phyloP scores from a whole-genome alignment of 2,113 vertebrate genomes.

The Patagioenas fasciata region DNA sequence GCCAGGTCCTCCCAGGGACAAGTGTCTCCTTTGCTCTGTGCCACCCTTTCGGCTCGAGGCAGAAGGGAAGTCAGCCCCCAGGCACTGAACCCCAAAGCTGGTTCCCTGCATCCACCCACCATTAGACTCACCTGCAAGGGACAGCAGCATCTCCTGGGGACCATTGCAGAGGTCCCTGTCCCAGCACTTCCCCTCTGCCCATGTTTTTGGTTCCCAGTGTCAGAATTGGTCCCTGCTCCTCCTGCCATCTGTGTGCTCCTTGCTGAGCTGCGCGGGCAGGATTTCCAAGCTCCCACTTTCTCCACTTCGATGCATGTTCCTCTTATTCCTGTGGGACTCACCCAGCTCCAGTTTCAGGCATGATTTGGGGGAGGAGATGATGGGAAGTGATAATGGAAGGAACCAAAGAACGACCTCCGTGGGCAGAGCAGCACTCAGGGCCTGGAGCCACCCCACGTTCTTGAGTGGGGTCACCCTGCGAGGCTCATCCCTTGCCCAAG shows the following conservation, averaged over 20 bases:
- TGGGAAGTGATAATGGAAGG: accelerated
- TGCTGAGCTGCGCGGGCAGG: neutral
- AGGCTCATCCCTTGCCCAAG: neutral
- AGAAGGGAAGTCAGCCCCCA: neutral
- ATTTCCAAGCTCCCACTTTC: neutral
- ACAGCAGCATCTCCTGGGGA: accelerated
- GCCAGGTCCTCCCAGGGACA: too few relatives aligned
- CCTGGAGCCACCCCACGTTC: neutral
- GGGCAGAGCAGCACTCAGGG: too few relatives aligned
- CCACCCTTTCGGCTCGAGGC: neutral
- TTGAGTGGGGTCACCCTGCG: accelerated
- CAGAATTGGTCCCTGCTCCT: neutral
- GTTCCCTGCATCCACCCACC: too few relatives aligned
- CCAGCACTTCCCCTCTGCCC: neutral
- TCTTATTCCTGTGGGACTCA: neutral
- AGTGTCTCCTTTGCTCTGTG: neutral
- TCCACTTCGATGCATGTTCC: accelerated
- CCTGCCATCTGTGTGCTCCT: accelerated
- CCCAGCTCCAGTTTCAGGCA: accelerated
- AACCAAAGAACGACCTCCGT: neutral
- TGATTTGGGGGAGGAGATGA: accelerated
- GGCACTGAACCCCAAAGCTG: too few relatives aligned
- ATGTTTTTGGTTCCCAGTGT: neutral
- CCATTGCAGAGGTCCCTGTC: neutral
- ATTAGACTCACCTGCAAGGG: neutral